These are phyloP conservation scores for Zonitis immaculata DNA, from an alignment of 2,888 invertebrate species.

Conservation along the genomic window DNA sequence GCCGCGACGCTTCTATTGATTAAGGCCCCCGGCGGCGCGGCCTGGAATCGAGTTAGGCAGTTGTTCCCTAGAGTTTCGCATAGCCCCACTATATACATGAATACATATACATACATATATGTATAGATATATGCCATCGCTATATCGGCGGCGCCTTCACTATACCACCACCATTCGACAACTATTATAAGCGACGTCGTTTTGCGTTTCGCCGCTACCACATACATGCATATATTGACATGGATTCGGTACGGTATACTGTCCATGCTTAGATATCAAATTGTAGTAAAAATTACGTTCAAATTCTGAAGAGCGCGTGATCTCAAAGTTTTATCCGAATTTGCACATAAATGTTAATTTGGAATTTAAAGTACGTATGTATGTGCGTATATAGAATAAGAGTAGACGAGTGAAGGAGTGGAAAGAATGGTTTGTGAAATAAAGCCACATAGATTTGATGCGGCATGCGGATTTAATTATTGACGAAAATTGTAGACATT, in stretches of 20 bases:
- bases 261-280: neutral
- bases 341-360: neutral
- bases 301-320: neutral
- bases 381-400: no score
- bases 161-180: conserved; percentile 3
- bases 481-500: neutral
- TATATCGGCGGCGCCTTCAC: conserved; percentile 18
- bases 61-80: conserved; percentile 40
- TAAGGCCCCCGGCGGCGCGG: conserved; percentile 48
- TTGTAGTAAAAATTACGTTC: neutral
- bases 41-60: conserved; percentile 49
- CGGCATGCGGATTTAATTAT: neutral
- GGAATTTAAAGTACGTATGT: no score
- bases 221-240: no score
- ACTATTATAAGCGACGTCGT: neutral
- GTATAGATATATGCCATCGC: no score
- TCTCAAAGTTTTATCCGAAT: neutral
- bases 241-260: no score
- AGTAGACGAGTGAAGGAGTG: no score
- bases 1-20: conserved; percentile 51
- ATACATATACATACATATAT: neutral
- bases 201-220: neutral
- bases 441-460: neutral
- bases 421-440: no score
- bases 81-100: no score